Evolutionary conservation across 2,888 invertebrate species (phyloP), one percentile per base, ranked within the genome.

Genomic region (Drosophila sordidula): DNA sequence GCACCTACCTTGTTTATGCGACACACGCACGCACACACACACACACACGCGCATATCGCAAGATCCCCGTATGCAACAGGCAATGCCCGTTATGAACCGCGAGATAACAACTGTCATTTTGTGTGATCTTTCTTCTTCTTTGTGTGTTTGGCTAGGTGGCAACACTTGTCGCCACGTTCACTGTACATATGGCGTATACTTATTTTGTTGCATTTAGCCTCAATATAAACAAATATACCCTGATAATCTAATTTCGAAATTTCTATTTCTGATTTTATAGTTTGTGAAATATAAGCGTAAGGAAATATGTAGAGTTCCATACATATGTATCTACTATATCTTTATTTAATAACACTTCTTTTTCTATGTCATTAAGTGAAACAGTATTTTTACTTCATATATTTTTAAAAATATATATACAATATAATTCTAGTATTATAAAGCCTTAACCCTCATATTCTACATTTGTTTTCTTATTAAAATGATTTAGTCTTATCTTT

Each of bases 1-100:
- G 74, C 76, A 70, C 70, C 39, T 58, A 47, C 71, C 59, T 54
- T 70, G 56, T 52, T 59, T 65, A 52, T 56, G 59, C 65, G 75
- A 63, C 58, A 68, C 46, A 49, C 55, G 47, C 8, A 25, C 67
- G 32, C 18, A 38, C 56, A 18, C 34, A 64, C 52, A n/a, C 18
- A 36, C 26, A 54, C 34, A 32, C 34, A 8, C 14, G 45, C 36
- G 41, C 22, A 32, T 14, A 32, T 47, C 49, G 34, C 47, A 39
- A 55, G 54, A 71, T 65, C 65, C 72, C 42, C 66, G 52, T 52
- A 56, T 66, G 44, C 66, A 47, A 14, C 62, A 56, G 72, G 46
- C 62, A 62, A 38, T 58, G 61, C 32, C 67, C 66, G 72, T 74
- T 76, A 75, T 70, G 47, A 54, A 45, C 61, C 56, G 52, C 59